Evolutionary conservation across 2,888 invertebrate genomes (phyloP).

Genomic region (Leptarthrus brevirostris): DNA sequence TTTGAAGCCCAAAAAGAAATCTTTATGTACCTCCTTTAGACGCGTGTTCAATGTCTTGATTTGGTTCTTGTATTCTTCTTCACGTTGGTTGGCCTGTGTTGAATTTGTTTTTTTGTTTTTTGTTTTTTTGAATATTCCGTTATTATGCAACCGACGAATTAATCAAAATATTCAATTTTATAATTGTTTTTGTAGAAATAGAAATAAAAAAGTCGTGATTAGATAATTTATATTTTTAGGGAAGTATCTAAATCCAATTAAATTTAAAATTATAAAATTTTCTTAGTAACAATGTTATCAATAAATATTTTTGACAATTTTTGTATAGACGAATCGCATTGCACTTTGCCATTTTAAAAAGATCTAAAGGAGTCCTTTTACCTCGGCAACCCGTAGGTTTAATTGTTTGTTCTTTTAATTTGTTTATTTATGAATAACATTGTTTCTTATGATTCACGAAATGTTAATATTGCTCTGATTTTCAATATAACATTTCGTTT

Average conservation of each 20-base stretch:
- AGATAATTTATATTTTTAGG: no score
- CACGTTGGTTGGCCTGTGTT: slow-evolving; percentile 95
- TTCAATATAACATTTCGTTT: neutral
- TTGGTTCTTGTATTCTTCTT: slow-evolving; percentile 99
- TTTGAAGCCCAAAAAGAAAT: neutral
- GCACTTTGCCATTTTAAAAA: no score
- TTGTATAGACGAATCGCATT: no score
- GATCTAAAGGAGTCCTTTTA: no score
- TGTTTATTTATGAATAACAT: neutral
- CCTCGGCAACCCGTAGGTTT: no score
- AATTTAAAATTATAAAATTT: no score
- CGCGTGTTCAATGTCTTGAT: slow-evolving; percentile 98
- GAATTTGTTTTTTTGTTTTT: slow-evolving; percentile 1
- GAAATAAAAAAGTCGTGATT: slow-evolving; percentile 49
- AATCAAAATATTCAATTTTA: neutral
- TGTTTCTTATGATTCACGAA: neutral
- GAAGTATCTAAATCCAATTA: no score
- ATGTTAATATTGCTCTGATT: neutral
- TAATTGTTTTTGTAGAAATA: slow-evolving; percentile 2
- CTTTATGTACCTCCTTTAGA: slow-evolving; percentile 91
- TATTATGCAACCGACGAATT: neutral
- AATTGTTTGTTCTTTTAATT: no score
- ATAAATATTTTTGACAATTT: no score
- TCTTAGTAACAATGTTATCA: no score
- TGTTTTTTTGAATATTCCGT: slow-evolving; percentile 58